These are phyloP conservation scores for Ammodytes dubius DNA, from an alignment of 2,113 vertebrate species.

Conservation along the genomic window DNA sequence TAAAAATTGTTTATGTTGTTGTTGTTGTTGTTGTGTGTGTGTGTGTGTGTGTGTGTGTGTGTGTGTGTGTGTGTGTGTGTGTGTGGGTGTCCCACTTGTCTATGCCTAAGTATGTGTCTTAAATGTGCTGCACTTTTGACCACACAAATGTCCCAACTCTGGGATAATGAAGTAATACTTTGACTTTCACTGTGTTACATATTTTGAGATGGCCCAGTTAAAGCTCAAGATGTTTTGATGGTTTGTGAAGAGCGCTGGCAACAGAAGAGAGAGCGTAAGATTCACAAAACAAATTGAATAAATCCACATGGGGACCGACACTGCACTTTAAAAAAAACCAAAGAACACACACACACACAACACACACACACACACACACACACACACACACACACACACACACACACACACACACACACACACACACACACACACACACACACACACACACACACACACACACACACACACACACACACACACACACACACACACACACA, in stretches of 20 bases:
- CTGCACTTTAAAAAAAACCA: not conserved
- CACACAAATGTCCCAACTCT: no score
- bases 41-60: no score
- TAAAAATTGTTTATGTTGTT: no score
- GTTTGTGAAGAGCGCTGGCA: conserved; percentile 5
- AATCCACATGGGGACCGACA: not conserved
- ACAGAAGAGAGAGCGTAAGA: not conserved
- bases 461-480: conserved; percentile 24
- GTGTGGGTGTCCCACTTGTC: no score
- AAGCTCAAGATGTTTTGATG: not conserved
- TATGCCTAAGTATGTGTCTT: no score
- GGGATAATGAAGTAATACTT: not conserved
- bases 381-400: no score
- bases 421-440: conserved; percentile 33
- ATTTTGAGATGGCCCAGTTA: not conserved
- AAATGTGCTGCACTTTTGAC: no score
- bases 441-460: conserved; percentile 32
- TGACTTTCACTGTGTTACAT: not conserved
- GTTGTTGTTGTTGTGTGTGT: no score
- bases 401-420: conserved; percentile 21
- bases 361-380: no score
- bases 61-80: no score
- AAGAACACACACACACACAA: no score
- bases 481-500: conserved; percentile 15
- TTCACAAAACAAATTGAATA: not conserved